phyloP scores from a whole-genome alignment of 2,888 invertebrate genomes.

The Megastigmus dorsalis region DNA sequence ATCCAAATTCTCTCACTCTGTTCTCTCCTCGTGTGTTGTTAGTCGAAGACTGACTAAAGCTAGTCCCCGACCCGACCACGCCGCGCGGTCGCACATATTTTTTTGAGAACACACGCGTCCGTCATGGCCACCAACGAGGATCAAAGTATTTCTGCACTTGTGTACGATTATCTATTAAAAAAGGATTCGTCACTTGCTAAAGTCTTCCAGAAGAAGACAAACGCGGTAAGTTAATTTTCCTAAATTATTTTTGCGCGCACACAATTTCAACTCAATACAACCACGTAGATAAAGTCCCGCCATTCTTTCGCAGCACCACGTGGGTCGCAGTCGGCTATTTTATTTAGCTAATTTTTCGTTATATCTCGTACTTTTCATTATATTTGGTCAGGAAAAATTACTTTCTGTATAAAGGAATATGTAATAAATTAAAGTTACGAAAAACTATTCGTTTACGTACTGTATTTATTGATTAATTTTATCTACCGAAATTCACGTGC shows the following conservation, averaged over 20 bases:
- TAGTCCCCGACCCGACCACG: too few species aligned
- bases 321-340: conserved; percentile 52
- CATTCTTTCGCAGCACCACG: conserved; percentile 58
- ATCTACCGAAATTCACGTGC: not conserved
- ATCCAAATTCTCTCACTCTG: too few species aligned
- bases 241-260: too few species aligned
- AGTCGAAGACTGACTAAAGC: too few species aligned
- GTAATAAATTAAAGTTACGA: not conserved
- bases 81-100: not conserved
- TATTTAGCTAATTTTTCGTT: not conserved
- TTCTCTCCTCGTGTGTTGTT: not conserved
- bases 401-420: not conserved
- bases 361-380: not conserved
- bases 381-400: not conserved
- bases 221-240: conserved; percentile 81
- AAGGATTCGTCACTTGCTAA: conserved; percentile 82
- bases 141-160: conserved; percentile 76
- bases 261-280: too few species aligned
- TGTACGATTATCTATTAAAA: conserved; percentile 81
- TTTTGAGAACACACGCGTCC: conserved; percentile 2
- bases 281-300: too few species aligned
- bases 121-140: conserved; percentile 75
- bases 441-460: not conserved
- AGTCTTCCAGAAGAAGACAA: conserved; percentile 82
- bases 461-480: not conserved